Percentiles rank a stretch among this genome's conserved stretches.
These are phyloP conservation scores for Microcebus tavaratra DNA, from an alignment of 2,113 vertebrate species.

Conservation along the genomic window DNA sequence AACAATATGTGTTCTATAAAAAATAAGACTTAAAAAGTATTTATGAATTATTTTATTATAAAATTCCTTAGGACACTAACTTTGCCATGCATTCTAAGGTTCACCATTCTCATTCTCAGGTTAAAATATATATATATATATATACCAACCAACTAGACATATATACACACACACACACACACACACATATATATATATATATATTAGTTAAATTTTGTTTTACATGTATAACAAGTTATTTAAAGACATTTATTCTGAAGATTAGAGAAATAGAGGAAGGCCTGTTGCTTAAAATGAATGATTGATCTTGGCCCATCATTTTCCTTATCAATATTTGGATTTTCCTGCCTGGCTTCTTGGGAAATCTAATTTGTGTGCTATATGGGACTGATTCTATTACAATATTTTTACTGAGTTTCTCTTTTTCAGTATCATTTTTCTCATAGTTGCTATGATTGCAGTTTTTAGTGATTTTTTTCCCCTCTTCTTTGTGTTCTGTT, in stretches of 20 bases:
- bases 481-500: neutral
- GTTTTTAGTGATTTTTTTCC: slow-evolving; percentile 46
- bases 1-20: neutral
- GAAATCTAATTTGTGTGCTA: neutral
- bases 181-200: too few relatives aligned
- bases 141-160: neutral
- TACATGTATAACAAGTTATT: neutral
- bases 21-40: neutral
- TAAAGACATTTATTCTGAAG: neutral
- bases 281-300: neutral
- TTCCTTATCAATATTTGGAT: slow-evolving; percentile 47
- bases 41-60: slow-evolving; percentile 13
- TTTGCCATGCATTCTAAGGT: neutral
- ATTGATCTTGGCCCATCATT: neutral
- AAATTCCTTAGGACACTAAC: neutral
- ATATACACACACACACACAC: neutral
- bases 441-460: slow-evolving; percentile 45
- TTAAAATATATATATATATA: neutral
- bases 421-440: slow-evolving; percentile 51
- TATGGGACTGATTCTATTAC: slow-evolving; percentile 23
- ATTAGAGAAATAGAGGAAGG: neutral
- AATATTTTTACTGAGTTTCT: slow-evolving; percentile 51
- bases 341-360: slow-evolving; percentile 15
- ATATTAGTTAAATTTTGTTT: neutral
- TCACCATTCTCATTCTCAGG: neutral